Percentiles rank a stretch among this genome's conserved stretches.
These are phyloP conservation scores for Setophaga kirtlandii DNA, from an alignment of 2,113 vertebrate genomes.

Conservation along the genomic window DNA sequence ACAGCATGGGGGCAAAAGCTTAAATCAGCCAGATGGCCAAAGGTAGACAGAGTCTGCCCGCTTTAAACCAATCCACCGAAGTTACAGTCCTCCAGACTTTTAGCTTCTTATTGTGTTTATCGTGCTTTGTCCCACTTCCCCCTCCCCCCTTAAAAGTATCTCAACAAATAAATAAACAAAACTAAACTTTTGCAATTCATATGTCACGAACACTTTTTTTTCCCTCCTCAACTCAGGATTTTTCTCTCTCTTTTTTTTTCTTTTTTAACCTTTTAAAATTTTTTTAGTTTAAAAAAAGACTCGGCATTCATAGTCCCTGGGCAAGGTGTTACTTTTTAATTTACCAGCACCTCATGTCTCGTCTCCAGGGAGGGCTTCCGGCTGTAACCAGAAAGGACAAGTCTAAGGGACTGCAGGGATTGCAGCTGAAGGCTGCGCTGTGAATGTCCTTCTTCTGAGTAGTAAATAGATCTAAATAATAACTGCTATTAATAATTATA, in stretches of 20 bases:
- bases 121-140: neutral
- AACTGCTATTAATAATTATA: neutral
- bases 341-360: neutral
- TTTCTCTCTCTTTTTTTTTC: neutral
- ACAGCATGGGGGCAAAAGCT: constrained; percentile 82
- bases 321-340: constrained; percentile 42
- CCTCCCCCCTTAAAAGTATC: neutral
- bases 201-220: neutral
- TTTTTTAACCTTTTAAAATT: rapidly evolving
- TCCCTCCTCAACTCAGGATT: neutral
- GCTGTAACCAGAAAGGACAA: neutral
- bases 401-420: neutral
- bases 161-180: constrained; percentile 4
- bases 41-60: constrained; percentile 63
- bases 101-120: constrained; percentile 44
- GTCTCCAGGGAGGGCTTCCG: neutral
- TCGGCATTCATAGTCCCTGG: neutral
- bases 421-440: neutral
- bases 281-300: neutral
- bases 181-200: neutral
- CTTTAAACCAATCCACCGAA: constrained; percentile 64
- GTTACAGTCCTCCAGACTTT: constrained; percentile 47
- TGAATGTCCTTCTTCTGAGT: neutral
- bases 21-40: constrained; percentile 83
- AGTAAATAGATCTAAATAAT: neutral